These are phyloP conservation scores for Pogoniulus pusillus DNA, from an alignment of 2,797 vertebrate species.

Conservation along the genomic window DNA sequence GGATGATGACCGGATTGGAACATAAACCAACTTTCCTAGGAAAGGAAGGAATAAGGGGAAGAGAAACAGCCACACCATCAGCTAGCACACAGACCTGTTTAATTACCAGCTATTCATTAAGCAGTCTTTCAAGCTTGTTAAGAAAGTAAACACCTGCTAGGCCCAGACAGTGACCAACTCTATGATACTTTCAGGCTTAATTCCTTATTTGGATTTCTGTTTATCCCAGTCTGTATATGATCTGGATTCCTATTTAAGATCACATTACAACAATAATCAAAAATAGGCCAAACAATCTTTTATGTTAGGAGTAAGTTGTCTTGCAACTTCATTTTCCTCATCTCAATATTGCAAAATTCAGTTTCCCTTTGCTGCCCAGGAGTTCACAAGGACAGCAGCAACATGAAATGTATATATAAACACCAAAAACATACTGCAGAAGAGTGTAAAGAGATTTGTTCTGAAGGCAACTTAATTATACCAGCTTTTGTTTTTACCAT, in stretches of 20 bases:
- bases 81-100: background rate
- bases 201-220: background rate
- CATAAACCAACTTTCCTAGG: background rate
- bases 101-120: background rate
- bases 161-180: background rate
- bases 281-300: background rate
- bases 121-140: background rate
- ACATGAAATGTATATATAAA: background rate
- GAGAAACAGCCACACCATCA: background rate
- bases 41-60: background rate
- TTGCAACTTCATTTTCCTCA: background rate
- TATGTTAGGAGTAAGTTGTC: background rate
- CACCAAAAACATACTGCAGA: background rate
- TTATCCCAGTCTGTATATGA: background rate
- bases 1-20: background rate
- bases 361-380: background rate
- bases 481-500: background rate
- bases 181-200: background rate
- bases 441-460: background rate
- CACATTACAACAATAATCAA: background rate
- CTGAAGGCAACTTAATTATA: background rate
- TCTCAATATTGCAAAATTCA: background rate
- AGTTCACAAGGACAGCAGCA: background rate
- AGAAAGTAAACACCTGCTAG: background rate
- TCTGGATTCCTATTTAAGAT: background rate